A percentile compares a stretch with the other conserved stretches of the same genome.
phyloP scores from a whole-genome alignment of 2,113 vertebrate genomes.

The Seriola dumerili region DNA sequence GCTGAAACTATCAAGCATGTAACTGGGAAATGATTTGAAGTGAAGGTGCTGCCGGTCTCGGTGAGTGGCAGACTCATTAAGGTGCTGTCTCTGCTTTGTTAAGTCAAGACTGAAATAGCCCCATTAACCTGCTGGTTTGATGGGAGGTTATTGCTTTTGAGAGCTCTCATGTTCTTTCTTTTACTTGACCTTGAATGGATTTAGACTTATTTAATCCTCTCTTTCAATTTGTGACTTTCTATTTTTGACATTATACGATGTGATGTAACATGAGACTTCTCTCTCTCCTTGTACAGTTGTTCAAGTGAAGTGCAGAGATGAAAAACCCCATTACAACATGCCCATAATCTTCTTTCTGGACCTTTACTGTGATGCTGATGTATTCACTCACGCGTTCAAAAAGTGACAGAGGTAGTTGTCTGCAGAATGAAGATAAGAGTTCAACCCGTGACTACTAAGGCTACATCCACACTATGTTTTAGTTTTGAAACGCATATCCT shows the following conservation, averaged over 20 bases:
- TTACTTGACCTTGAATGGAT: conserved; percentile 36
- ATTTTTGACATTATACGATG: background rate
- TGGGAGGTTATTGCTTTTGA: conserved; percentile 40
- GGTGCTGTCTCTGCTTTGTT: conserved; percentile 53
- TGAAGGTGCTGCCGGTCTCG: conserved; percentile 13
- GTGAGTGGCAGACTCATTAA: conserved; percentile 55
- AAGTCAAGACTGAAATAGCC: conserved; percentile 44
- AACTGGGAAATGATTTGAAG: conserved; percentile 26
- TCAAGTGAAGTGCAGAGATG: background rate
- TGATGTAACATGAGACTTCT: background rate
- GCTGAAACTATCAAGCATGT: conserved; percentile 35
- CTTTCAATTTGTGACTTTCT: background rate
- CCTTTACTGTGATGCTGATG: conserved; percentile 31
- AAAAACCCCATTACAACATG: background rate
- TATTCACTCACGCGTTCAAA: conserved; percentile 38
- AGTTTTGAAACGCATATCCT: no score
- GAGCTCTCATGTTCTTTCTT: background rate
- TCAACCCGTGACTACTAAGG: no score
- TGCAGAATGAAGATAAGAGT: no score
- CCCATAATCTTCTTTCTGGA: background rate
- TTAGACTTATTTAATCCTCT: conserved; percentile 10
- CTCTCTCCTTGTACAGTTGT: conserved; percentile 1
- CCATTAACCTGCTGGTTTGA: conserved; percentile 55
- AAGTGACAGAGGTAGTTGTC: conserved; percentile 9
- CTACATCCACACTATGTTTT: no score